Evolutionary conservation across 23 tunicate species (phyloP), one percentile per base, ranked within the genome.

Genomic region (Phallusia fumigata): DNA sequence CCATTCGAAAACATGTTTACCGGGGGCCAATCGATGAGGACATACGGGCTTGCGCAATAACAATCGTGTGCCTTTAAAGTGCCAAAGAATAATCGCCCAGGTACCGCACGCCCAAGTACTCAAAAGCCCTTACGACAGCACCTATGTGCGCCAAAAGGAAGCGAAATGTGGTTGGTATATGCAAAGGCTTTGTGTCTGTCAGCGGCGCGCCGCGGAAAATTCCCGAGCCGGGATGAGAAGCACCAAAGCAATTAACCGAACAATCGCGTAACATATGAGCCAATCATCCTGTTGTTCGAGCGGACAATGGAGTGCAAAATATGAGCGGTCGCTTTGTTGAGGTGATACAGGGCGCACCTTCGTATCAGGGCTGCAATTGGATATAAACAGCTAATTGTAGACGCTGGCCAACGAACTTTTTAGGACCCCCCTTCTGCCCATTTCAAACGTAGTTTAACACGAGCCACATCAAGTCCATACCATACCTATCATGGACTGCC

Each of bases 1-100:
- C 13, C 15, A 58, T 58, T 58, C 28, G 69, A 58, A 58, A 58
- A 58, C 69, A 58, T 58, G 69, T 58, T 58, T 58, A 58, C 69
- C 69, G 28, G 15, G 28, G 15, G 2, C 69, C 69, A 58, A 24
- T 58, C 69, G 69, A 24, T 58, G 69, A 24, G 69, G 3, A 58
- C 69, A 24, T 1, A 24, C 69, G 69, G 3, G 69, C 26, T 24
- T 22, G 28, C 69, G 69, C 69, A 58, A 58, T 58, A 58, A 58
- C 69, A 58, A 58, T 58, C 69, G 28, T 24, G 13, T 3, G 69
- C 69, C 69, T 58, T 58, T 58, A 21, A 58, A 58, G 69, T 58
- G 16, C 69, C 69, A 24, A 11, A 40, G 16, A 58, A 21, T 58
- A 5, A 58, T 58, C 69, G 69, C 8, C 69, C 28, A 24, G 28